phyloP scores from a whole-genome alignment of 2,113 vertebrate genomes.

The Verasper variegatus region DNA sequence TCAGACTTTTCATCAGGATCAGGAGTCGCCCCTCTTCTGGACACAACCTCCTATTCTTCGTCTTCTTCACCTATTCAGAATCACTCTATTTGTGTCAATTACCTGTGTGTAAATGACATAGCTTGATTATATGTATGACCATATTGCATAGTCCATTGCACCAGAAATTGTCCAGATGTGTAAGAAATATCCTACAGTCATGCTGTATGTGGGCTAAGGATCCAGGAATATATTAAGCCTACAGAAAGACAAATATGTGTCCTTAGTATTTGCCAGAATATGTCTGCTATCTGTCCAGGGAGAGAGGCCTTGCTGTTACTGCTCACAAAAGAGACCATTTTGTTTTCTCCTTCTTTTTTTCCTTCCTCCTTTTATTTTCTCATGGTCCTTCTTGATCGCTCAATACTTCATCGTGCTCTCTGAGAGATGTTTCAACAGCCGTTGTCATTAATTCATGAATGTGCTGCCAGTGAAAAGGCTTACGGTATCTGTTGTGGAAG shows the following conservation, averaged over 20 bases:
- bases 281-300: neutral
- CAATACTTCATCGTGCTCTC: conserved; percentile 36
- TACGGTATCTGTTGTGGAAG: conserved; percentile 3
- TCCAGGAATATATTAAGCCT: neutral
- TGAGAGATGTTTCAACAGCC: conserved; percentile 34
- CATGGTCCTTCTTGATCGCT: conserved; percentile 29
- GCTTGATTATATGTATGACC: too few relatives aligned
- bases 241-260: neutral
- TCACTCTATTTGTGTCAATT: too few relatives aligned
- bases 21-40: too few relatives aligned
- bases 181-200: neutral
- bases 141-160: neutral
- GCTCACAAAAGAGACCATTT: conserved; percentile 44
- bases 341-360: conserved; percentile 7
- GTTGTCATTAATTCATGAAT: conserved; percentile 53
- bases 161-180: neutral
- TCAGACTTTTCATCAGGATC: too few relatives aligned
- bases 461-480: conserved; percentile 9
- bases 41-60: too few relatives aligned
- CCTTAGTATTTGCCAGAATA: neutral
- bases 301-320: conserved; percentile 21
- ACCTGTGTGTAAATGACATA: too few relatives aligned
- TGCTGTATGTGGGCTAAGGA: neutral
- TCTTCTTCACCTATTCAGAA: too few relatives aligned
- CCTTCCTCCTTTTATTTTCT: conserved; percentile 26